Evolutionary conservation across 1,140 invertebrate species (phyloP).

Genomic region (Eriocheir sinensis): DNA sequence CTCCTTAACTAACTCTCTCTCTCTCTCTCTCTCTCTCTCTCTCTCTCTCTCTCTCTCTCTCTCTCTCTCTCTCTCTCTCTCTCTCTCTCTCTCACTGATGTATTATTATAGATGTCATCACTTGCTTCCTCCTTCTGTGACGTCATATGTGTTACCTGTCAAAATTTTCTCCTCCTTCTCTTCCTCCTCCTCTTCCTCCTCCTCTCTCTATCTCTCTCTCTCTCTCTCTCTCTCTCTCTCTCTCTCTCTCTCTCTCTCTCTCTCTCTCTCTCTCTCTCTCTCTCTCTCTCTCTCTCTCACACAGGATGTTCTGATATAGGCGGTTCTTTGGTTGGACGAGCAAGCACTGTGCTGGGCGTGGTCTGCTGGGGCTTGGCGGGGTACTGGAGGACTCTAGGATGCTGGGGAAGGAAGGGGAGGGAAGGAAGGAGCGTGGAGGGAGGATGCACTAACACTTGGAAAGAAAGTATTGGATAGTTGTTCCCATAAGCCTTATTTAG

Average conservation of each 20-base stretch:
- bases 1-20: too few relatives aligned
- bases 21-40: constrained; percentile 40
- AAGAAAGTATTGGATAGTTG: too few relatives aligned
- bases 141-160: neutral
- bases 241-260: neutral
- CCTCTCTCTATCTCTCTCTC: neutral
- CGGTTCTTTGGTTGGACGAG: neutral
- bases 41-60: constrained; percentile 46
- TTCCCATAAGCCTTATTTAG: too few relatives aligned
- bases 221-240: neutral
- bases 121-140: neutral
- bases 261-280: neutral
- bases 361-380: too few relatives aligned
- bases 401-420: neutral
- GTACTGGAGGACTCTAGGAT: neutral
- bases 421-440: neutral
- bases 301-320: neutral
- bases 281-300: constrained; percentile 31
- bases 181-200: neutral
- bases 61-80: constrained; percentile 46
- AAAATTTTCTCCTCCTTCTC: neutral
- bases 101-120: too few relatives aligned
- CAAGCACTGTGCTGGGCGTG: neutral
- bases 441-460: too few relatives aligned
- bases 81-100: constrained; percentile 44